Conservation (phyloP, 2,888 invertebrate species). For the Linnaemya tessellans region DNA sequence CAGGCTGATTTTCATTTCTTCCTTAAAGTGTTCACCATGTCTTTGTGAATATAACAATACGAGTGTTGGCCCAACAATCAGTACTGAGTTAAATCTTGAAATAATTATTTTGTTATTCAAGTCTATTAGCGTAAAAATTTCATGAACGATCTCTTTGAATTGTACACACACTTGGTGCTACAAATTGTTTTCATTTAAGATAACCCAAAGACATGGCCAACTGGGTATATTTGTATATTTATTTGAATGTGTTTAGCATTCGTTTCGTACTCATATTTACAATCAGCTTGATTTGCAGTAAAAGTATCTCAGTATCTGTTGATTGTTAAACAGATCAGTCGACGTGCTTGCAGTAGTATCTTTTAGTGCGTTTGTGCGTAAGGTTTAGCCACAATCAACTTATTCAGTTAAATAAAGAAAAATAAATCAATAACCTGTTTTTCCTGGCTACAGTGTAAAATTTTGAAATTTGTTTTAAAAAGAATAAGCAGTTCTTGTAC, state of each 20-base stretch:
- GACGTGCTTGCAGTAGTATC: constrained; percentile 47
- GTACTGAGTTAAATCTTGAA: no score
- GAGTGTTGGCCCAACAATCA: no score
- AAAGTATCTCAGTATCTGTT: constrained; percentile 67
- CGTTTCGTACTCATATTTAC: constrained; percentile 25
- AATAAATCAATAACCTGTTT: constrained; percentile 51
- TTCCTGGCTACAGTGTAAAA: constrained; percentile 20
- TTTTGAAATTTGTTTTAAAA: constrained; percentile 21
- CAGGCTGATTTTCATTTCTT: no score
- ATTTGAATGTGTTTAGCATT: constrained; percentile 21
- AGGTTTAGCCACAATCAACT: constrained; percentile 30
- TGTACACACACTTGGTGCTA: no score
- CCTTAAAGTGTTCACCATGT: no score
- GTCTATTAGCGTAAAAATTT: no score
- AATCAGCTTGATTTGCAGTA: constrained; percentile 40
- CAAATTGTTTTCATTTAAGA: no score
- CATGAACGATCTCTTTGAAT: no score
- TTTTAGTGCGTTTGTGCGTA: constrained; percentile 69
- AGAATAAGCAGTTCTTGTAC: constrained; percentile 1
- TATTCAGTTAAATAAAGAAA: neutral
- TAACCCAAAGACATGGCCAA: neutral
- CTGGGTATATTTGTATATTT: neutral
- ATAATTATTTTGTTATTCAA: no score
- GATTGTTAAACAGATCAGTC: constrained; percentile 67
- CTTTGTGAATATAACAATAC: no score